phyloP scores from a whole-genome alignment of 1,140 invertebrate genomes.

The Drosophila arawakana region DNA sequence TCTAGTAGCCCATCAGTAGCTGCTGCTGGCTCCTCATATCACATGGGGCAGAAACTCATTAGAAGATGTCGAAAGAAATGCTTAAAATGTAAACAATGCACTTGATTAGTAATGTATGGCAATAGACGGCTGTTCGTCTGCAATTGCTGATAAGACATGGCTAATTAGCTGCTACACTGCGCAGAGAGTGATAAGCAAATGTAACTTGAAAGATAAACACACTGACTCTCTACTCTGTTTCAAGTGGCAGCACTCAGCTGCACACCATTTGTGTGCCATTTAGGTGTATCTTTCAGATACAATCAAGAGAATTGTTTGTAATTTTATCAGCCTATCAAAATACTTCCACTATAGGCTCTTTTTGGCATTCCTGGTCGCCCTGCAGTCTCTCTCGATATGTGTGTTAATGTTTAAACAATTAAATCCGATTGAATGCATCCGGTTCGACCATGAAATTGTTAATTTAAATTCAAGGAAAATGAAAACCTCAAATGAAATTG shows the following conservation, averaged over 20 bases:
- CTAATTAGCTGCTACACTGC: constrained; percentile 64
- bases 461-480: constrained; percentile 37
- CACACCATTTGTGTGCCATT: constrained; percentile 14
- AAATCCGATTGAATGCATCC: constrained; percentile 64
- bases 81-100: constrained; percentile 72
- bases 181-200: constrained; percentile 54
- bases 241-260: constrained; percentile 5
- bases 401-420: constrained; percentile 61
- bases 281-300: constrained; percentile 18
- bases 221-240: background rate
- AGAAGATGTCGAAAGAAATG: constrained; percentile 65
- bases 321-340: constrained; percentile 13
- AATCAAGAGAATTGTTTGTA: constrained; percentile 8
- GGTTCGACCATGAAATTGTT: constrained; percentile 45
- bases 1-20: constrained; percentile 23
- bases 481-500: constrained; percentile 20
- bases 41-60: constrained; percentile 58
- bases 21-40: constrained; percentile 9
- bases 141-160: constrained; percentile 72
- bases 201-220: constrained; percentile 26
- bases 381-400: constrained; percentile 23
- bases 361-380: constrained; percentile 23
- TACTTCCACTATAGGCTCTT: background rate
- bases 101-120: constrained; percentile 69
- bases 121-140: constrained; percentile 61